Evolutionary conservation across 2,888 invertebrate genomes (phyloP).

Genomic region (Drosophila percnosoma): DNA sequence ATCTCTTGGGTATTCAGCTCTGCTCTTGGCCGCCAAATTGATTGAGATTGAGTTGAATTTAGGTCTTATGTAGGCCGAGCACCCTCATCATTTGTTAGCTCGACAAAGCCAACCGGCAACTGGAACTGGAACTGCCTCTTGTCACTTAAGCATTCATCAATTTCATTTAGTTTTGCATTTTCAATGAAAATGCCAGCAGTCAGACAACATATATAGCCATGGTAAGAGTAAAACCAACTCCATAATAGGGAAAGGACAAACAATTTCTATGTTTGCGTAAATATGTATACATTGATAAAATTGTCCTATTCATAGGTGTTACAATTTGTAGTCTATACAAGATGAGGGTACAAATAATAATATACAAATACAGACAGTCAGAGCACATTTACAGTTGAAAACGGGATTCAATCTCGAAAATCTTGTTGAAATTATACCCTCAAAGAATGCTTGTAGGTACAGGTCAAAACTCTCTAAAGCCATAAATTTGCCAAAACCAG

Average conservation of each 20-base stretch:
- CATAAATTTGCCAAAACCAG: too few relatives aligned
- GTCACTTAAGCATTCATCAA: constrained; percentile 70
- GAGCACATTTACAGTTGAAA: background rate
- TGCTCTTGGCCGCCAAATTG: constrained; percentile 34
- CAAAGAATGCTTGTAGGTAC: too few relatives aligned
- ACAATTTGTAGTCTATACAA: background rate
- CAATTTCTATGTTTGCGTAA: background rate
- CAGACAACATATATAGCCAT: background rate
- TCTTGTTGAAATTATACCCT: too few relatives aligned
- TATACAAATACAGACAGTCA: background rate
- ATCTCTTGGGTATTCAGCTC: constrained; percentile 44
- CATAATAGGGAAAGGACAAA: too few relatives aligned
- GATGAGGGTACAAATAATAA: too few relatives aligned
- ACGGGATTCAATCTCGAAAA: background rate
- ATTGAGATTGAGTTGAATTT: constrained; percentile 55
- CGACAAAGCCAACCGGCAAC: constrained; percentile 45
- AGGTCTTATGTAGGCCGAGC: background rate
- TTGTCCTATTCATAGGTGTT: background rate
- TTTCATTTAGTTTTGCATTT: constrained; percentile 68
- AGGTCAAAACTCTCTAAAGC: background rate
- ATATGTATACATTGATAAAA: background rate
- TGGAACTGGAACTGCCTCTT: constrained; percentile 34
- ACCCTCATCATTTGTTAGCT: constrained; percentile 37
- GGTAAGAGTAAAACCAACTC: background rate
- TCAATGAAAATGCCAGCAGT: constrained; percentile 28